These are phyloP conservation scores for Falco naumanni DNA, from an alignment of 2,797 vertebrate species.

Conservation along the genomic window DNA sequence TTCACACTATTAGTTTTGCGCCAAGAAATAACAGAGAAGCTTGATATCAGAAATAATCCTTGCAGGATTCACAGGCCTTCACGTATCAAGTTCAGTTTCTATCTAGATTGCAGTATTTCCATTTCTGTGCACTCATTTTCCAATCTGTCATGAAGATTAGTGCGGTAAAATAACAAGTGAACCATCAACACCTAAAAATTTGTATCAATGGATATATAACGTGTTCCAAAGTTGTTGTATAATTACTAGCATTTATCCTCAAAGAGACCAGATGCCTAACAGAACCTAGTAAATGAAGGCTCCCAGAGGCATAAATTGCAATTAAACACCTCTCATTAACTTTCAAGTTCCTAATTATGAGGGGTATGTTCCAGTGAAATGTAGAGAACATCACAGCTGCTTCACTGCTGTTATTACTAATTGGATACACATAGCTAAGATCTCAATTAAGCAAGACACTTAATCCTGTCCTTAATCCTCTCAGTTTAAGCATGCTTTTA, in stretches of 20 bases:
- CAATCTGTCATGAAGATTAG: not conserved
- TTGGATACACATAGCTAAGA: not conserved
- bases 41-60: not conserved
- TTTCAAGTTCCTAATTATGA: constrained; percentile 25
- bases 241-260: not conserved
- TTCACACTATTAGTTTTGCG: not conserved
- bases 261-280: not conserved
- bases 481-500: not conserved
- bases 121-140: not conserved
- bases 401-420: not conserved
- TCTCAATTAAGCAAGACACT: constrained; percentile 1
- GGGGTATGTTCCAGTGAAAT: not conserved
- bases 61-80: not conserved
- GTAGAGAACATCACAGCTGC: not conserved
- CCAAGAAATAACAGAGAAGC: not conserved
- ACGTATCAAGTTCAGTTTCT: not conserved
- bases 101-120: not conserved
- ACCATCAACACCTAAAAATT: not conserved
- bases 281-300: not conserved
- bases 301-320: constrained; percentile 17
- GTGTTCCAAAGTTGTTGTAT: not conserved
- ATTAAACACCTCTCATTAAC: constrained; percentile 41
- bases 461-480: not conserved
- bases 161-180: not conserved
- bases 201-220: not conserved